phyloP scores from a whole-genome alignment of 2,113 vertebrate species.

The Saguinus midas region DNA sequence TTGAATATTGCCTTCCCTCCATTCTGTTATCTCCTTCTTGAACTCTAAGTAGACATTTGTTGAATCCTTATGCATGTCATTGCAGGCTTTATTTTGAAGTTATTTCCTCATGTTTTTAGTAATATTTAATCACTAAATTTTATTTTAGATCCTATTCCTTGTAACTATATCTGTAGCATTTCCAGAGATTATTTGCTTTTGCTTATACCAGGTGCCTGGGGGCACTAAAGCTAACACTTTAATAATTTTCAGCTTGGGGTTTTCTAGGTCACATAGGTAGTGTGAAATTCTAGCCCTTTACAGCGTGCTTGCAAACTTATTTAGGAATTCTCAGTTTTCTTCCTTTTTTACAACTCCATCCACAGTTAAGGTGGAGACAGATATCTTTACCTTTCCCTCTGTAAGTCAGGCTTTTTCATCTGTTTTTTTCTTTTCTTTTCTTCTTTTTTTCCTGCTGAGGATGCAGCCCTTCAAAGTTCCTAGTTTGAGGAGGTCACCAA shows the following conservation, averaged over 20 bases:
- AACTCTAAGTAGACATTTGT: background rate
- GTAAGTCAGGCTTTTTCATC: background rate
- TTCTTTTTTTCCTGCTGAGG: background rate
- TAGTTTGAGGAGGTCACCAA: background rate
- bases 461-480: background rate
- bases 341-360: background rate
- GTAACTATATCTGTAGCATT: background rate
- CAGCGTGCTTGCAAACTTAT: background rate
- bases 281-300: background rate
- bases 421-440: background rate
- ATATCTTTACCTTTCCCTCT: background rate
- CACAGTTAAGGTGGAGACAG: background rate
- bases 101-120: background rate
- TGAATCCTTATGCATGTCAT: background rate
- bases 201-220: background rate
- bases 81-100: conserved; percentile 10
- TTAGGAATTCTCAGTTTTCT: conserved; percentile 18
- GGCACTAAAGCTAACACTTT: background rate
- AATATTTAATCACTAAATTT: background rate
- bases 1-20: background rate
- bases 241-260: background rate
- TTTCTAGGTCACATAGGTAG: background rate
- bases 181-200: background rate
- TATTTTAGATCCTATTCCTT: background rate
- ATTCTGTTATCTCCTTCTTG: background rate